Base-by-base conservation (phyloP, 2,888 invertebrate genomes). In the Epistrophe eligans region DNA sequence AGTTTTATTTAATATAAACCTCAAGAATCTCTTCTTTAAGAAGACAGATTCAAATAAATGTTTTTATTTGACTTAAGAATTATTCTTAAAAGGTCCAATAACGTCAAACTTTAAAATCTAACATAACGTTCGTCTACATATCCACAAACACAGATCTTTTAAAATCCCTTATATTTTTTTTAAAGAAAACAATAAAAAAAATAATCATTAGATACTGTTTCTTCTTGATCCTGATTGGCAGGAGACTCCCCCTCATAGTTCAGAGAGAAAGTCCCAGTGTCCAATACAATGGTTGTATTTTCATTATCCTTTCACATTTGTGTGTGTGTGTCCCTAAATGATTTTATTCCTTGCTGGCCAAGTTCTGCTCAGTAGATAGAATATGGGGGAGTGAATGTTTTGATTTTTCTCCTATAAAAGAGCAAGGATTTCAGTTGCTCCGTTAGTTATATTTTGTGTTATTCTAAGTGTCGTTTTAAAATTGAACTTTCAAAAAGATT, bases 401-500 rank as follows among this genome's bases (percentile, higher is more conserved):
- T 8, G 24, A 24, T 6, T 48, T 2, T 32, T 32, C 6, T 48
- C 28, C 74, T 84, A 84, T 84, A 84, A 79, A 84, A 79, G 83
- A 19, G 6, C 19, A 38, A 38, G 43, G 32, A 52, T 9, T 40
- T 32, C 4, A 2, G n/a, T 24, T 10, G 9, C 11, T 8, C 7
- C 5, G 13, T 79, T 70, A 84, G 83, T 83, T 79, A 55, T 79
- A 55, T 79, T 79, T 77, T 72, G 45, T 11, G 48, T 73, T 50
- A 15, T 48, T 48, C 79, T 17, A 62, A 35, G 77, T 71, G 71
- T 43, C 48, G 10, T 76, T 45, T 76, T 62, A 40, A 57, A 24
- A n/a, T 50, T 43, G 0, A 24, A 70, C 10, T 50, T 28, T n/a
- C n/a, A n/a, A n/a, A 15, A 13, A n/a, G 6, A 38, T 8, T 0